These are phyloP conservation scores for Drosophila guanche DNA, from an alignment of 1,140 invertebrate genomes.

Conservation along the genomic window DNA sequence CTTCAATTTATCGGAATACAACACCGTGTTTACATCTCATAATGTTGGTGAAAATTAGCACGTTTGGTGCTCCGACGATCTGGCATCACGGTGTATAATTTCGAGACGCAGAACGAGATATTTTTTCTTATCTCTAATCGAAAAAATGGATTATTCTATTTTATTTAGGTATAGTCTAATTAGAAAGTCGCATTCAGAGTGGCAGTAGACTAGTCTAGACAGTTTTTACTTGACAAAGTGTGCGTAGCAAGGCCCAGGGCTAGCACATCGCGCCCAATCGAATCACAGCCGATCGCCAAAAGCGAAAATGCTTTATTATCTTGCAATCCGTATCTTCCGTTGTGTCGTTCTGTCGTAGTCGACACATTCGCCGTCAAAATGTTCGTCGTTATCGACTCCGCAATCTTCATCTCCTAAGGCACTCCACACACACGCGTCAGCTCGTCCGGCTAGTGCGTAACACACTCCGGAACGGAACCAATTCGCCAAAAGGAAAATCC, in stretches of 20 bases:
- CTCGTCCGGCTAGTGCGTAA: constrained; percentile 44
- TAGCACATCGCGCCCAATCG: constrained; percentile 26
- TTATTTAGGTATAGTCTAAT: constrained; percentile 68
- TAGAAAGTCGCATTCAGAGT: constrained; percentile 55
- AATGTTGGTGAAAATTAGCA: constrained; percentile 18
- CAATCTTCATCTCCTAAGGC: constrained; percentile 78
- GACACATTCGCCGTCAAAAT: constrained; percentile 50
- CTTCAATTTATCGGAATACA: constrained; percentile 16
- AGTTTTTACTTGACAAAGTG: constrained; percentile 7
- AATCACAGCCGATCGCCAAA: constrained; percentile 11
- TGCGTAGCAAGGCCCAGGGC: constrained; percentile 6
- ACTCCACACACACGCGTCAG: constrained; percentile 45
- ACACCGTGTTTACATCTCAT: constrained; percentile 57
- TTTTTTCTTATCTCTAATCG: constrained; percentile 61
- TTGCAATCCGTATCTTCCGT: constrained; percentile 70
- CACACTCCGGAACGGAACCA: constrained; percentile 21
- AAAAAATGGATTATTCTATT: constrained; percentile 77
- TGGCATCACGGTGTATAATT: constrained; percentile 65
- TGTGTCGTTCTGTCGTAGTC: constrained; percentile 30
- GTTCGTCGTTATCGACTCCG: constrained; percentile 78
- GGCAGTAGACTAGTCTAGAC: constrained; percentile 22
- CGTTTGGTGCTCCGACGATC: not conserved
- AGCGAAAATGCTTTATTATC: constrained; percentile 72
- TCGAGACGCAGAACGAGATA: constrained; percentile 77
- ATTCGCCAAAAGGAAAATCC: constrained; percentile 7